Evolutionary conservation across 2,888 invertebrate species (phyloP), one percentile per base, ranked within the genome.

Genomic region (Caenorhabditis virilis): DNA sequence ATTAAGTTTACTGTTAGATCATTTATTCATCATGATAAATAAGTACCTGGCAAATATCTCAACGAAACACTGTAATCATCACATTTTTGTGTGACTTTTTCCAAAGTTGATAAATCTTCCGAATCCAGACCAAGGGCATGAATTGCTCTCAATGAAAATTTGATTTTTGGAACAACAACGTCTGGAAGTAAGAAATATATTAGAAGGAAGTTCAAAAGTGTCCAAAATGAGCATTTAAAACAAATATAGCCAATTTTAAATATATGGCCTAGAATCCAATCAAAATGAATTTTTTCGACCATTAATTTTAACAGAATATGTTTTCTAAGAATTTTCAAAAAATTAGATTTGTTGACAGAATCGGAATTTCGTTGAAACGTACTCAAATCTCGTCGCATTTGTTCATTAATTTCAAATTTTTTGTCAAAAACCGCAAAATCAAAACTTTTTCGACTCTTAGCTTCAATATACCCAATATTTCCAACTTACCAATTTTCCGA

Each of bases 91-190:
- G 70, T 71, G 15, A 72, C 68, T 54, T 74, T 74, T 16, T 78
- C 77, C 38, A 78, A 47, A 1, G 70, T 69, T 9, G 70, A 61
- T 22, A 78, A 61, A 48, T 78, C 71, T 23, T 69, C 63, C 39
- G 66, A 67, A 54, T 77, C 66, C 15, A 79, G 49, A 23, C 76
- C 75, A 7, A 79, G 65, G 2, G 78, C 74, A 46, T 76, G 68
- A 36, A 79, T 75, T 15, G 78, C 70, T 2, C 67, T 52, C 15
- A 79, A 65, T 6, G 78, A 78, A 53, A 66, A 67, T 26, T 68
- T 69, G 33, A 79, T 62, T 58, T 75, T 77, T 9, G 78, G 77
- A 20, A 79, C 71, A 35, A 79, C 68, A 15, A 73, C 73, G 15
- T 79, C 79, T 78, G 57, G 42, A 70, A 60, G 18, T 36, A 18